A percentile compares a stretch with the other conserved stretches of the same genome.
phyloP scores from a whole-genome alignment of 2,888 invertebrate genomes.

The Morinoia aosen region DNA sequence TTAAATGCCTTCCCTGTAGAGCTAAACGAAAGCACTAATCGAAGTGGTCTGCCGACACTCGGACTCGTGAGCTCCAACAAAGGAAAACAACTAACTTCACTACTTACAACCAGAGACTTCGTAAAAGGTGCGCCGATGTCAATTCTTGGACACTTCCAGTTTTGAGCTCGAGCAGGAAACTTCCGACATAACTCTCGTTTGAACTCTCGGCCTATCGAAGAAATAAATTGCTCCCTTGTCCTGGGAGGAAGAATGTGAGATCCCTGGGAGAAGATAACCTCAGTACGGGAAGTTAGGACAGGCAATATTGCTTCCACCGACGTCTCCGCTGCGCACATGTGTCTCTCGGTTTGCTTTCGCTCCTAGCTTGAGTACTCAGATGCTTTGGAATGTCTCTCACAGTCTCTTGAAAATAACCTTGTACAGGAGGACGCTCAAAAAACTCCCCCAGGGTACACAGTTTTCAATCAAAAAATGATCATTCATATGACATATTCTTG shows the following conservation, averaged over 20 bases:
- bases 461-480: too few relatives aligned
- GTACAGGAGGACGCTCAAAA: too few relatives aligned
- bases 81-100: not conserved
- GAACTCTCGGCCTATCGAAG: not conserved
- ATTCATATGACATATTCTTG: too few relatives aligned
- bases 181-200: not conserved
- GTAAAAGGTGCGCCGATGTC: conserved; percentile 2
- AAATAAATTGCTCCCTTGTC: conserved; percentile 26
- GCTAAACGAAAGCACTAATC: not conserved
- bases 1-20: not conserved
- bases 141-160: conserved; percentile 9
- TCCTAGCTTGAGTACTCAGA: not conserved
- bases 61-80: not conserved
- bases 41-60: not conserved
- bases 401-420: too few relatives aligned
- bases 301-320: not conserved
- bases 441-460: too few relatives aligned
- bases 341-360: not conserved
- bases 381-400: not conserved
- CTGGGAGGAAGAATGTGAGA: not conserved
- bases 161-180: not conserved
- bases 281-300: not conserved
- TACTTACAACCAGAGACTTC: not conserved
- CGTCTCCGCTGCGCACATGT: not conserved
- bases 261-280: not conserved